Conservation (phyloP, 2,888 invertebrate species). For the Hanleya hanleyi region DNA sequence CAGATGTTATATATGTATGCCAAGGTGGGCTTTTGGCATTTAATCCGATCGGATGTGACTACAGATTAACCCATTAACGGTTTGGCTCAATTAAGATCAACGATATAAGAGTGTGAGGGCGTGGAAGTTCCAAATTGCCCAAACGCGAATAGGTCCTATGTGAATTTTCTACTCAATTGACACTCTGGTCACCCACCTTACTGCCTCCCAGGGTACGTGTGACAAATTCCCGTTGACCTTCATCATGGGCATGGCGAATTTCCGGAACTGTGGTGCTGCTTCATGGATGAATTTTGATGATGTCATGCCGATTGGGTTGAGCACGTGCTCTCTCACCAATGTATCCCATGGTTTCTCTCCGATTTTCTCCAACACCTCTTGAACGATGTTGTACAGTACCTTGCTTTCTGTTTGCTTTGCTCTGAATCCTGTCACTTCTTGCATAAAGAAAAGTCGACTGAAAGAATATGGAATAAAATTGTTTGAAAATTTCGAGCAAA, state of each 20-base stretch:
- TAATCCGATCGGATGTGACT: too few relatives aligned
- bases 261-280: not conserved
- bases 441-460: not conserved
- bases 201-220: slow-evolving; percentile 1
- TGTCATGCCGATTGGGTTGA: slow-evolving; percentile 14
- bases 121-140: too few relatives aligned
- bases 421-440: not conserved
- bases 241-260: not conserved
- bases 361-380: not conserved
- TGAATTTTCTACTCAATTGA: too few relatives aligned
- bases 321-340: not conserved
- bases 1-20: too few relatives aligned
- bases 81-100: too few relatives aligned
- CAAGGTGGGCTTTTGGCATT: too few relatives aligned
- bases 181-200: not conserved
- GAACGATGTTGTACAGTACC: not conserved
- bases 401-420: not conserved
- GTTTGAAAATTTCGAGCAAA: too few relatives aligned
- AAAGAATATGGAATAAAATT: not conserved
- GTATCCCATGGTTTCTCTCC: slow-evolving; percentile 6
- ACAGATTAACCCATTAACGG: too few relatives aligned
- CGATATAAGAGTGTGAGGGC: too few relatives aligned
- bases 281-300: slow-evolving; percentile 10
- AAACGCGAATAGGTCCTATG: too few relatives aligned
- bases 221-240: not conserved